Conservation (phyloP, 2,797 vertebrate genomes). For the Bufotes viridis region DNA sequence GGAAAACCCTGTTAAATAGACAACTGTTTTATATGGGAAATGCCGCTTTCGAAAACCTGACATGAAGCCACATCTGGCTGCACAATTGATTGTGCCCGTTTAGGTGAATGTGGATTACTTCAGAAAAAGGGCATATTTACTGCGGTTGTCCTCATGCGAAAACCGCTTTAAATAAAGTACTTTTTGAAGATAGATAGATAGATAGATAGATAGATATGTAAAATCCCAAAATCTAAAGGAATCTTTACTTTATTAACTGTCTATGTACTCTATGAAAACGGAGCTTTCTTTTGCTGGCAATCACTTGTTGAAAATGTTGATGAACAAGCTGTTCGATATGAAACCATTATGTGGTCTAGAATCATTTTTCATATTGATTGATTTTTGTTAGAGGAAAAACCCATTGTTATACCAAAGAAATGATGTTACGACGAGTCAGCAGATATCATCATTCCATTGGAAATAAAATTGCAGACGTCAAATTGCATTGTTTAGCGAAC, state of each 20-base stretch:
- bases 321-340: not conserved
- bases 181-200: no score
- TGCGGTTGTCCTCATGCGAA: no score
- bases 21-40: no score
- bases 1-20: no score
- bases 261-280: no score
- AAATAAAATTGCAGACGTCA: not conserved
- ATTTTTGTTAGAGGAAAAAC: not conserved
- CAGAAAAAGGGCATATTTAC: not conserved
- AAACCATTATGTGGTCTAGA: not conserved
- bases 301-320: not conserved
- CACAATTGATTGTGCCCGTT: no score
- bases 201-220: no score
- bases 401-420: constrained; percentile 2
- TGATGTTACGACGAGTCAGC: constrained; percentile 5
- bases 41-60: no score
- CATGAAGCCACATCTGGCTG: no score
- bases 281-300: not conserved
- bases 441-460: constrained; percentile 1
- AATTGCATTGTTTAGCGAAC: not conserved
- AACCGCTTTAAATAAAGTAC: no score
- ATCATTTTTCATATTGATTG: not conserved
- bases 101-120: not conserved
- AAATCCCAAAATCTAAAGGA: no score
- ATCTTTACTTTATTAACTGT: no score